These are phyloP conservation scores for Cartodere bifasciata DNA, from an alignment of 2,888 invertebrate genomes.

Conservation along the genomic window DNA sequence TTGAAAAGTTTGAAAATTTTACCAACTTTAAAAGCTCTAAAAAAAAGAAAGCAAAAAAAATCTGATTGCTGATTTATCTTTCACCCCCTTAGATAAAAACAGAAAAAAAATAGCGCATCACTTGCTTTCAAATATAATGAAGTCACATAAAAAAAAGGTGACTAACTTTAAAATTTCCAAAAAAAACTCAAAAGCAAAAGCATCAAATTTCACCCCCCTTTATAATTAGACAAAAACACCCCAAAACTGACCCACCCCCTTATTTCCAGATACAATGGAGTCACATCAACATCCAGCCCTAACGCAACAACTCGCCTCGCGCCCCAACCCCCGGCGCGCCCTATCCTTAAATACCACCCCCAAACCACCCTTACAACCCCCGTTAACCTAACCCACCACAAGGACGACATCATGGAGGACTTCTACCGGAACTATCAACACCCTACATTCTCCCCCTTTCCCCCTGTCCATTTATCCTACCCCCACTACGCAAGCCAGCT, in stretches of 20 bases:
- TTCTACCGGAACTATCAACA: conserved; percentile 22
- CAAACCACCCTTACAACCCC: conserved; percentile 30
- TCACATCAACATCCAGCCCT: conserved; percentile 23
- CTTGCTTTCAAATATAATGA: no score
- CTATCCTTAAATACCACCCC: conserved; percentile 30
- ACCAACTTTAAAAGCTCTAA: no score
- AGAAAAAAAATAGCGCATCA: no score
- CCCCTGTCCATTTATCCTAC: conserved; percentile 20
- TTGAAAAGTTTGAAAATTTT: no score
- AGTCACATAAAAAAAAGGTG: no score
- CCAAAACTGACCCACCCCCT: no score
- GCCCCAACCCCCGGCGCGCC: conserved; percentile 25
- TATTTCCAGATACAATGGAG: conserved; percentile 30
- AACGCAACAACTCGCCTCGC: conserved; percentile 28
- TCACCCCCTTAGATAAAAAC: no score
- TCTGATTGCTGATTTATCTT: no score
- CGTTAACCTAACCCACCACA: conserved; percentile 34
- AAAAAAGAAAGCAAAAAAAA: no score
- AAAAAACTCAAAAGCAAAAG: no score
- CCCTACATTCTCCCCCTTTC: conserved; percentile 23
- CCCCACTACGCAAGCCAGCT: conserved; percentile 29
- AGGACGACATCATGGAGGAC: conserved; percentile 27
- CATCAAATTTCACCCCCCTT: no score
- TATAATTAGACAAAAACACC: conserved; percentile 4
- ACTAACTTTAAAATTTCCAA: no score